These are phyloP conservation scores for Phrynocephalus forsythii DNA, from an alignment of 2,797 vertebrate genomes.

Conservation along the genomic window DNA sequence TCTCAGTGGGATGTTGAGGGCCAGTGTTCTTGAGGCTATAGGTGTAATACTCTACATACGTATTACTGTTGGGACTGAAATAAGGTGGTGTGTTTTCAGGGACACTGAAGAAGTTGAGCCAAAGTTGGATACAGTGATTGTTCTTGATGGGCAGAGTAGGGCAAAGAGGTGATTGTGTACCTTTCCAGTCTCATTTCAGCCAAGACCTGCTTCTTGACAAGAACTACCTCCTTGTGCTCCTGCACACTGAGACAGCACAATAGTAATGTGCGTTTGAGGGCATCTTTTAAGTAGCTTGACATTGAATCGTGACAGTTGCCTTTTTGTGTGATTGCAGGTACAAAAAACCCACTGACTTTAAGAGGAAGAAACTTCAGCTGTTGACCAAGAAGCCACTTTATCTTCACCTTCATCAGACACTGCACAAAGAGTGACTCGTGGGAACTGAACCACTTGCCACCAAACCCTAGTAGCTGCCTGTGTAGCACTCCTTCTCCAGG, in stretches of 20 bases:
- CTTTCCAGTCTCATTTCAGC: background rate
- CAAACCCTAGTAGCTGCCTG: constrained; percentile 61
- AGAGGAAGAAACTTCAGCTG: constrained; percentile 97
- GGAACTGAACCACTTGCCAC: constrained; percentile 65
- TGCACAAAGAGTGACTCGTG: constrained; percentile 92
- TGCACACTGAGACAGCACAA: too few species aligned
- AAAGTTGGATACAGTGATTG: background rate
- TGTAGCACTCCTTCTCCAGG: constrained; percentile 60
- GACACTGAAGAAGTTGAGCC: background rate
- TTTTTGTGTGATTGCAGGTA: constrained; percentile 84
- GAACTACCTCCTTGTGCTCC: background rate
- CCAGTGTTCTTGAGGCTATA: background rate
- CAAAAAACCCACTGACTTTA: constrained; percentile 99
- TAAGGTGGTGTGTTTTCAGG: background rate
- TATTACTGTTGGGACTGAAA: background rate
- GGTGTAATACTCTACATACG: background rate
- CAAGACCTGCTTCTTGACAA: background rate
- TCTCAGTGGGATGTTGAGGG: background rate
- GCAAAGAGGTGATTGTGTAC: background rate
- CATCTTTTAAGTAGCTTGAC: background rate
- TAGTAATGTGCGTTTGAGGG: too few species aligned
- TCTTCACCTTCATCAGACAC: constrained; percentile 96
- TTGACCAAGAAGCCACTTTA: constrained; percentile 99
- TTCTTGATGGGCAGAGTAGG: background rate
- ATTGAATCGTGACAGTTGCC: background rate